Evolutionary conservation across 2,888 invertebrate genomes (phyloP), one percentile per base, ranked within the genome.

Genomic region (Drosophila recens): DNA sequence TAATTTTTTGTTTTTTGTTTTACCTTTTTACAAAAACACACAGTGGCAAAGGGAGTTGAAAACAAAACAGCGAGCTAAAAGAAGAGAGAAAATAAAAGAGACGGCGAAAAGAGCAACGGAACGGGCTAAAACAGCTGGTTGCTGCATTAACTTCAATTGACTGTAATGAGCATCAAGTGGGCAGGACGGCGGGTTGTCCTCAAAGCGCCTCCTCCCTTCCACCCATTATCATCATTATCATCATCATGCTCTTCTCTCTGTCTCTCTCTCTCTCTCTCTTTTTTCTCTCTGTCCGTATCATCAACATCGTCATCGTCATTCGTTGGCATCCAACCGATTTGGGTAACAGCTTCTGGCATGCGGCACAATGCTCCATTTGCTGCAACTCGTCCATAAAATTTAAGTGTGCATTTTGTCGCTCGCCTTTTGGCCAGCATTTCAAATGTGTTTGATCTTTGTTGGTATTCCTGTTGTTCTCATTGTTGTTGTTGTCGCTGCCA

Each of bases 81-180:
- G 27, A 27, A 27, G 13, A 49, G 34, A 46, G 38, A 27, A 38
- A 54, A 20, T 38, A 27, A 15, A 40, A 20, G 17, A 46, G 43
- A 45, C 13, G n/a, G 43, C 17, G 38, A 46, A 34, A 56, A 30
- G 11, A 15, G 27, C 38, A 51, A 43, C 38, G 15, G 34, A 58
- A 74, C 56, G 65, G 56, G 34, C 49, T 20, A 64, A 75, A 79
- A 72, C 80, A 80, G 73, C 80, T 82, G 83, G 59, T 48, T 63
- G 76, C 67, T 79, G 80, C 76, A 80, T 80, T 80, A 80, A 80
- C 80, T 82, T 82, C 83, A 79, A 80, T 80, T 80, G 80, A 80
- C 80, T 80, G 80, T 80, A 82, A 82, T 80, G 83, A 80, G 80
- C 80, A 82, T 76, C 73, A 68, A 76, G 83, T 70, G 76, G 72